These are phyloP conservation scores for Gastrophysa polygoni DNA, from an alignment of 2,888 invertebrate species.

Conservation along the genomic window DNA sequence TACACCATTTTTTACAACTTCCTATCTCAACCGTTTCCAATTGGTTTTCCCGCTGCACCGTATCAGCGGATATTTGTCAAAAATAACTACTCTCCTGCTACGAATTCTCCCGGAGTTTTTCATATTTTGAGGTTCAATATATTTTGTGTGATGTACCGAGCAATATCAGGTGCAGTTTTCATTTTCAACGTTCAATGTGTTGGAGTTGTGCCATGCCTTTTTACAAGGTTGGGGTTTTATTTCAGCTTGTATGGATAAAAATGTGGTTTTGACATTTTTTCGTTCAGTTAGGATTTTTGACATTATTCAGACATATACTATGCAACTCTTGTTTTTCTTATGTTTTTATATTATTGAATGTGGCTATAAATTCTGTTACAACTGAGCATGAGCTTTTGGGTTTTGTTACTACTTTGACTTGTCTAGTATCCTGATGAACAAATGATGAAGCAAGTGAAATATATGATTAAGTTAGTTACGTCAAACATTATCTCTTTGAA, in stretches of 20 bases:
- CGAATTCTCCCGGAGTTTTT: conserved; percentile 15
- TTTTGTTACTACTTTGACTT: no score
- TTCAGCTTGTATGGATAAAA: conserved; percentile 2
- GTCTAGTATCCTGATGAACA: no score
- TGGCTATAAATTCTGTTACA: no score
- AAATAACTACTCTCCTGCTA: background rate
- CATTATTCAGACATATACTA: no score
- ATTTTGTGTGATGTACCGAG: conserved; percentile 20
- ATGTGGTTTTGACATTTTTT: background rate
- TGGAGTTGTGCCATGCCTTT: conserved; percentile 15
- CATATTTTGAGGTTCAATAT: conserved; percentile 14
- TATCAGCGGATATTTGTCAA: background rate
- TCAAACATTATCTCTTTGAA: no score
- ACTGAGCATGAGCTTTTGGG: no score
- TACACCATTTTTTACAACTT: background rate
- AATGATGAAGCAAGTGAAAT: no score
- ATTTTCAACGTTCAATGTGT: conserved; percentile 18
- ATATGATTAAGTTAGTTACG: no score
- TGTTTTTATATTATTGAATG: no score
- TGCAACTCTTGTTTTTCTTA: no score
- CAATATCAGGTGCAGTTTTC: conserved; percentile 22
- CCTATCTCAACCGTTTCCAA: background rate
- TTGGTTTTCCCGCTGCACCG: background rate
- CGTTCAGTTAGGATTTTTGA: no score
- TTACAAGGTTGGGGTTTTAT: conserved; percentile 20